These are phyloP conservation scores for Thermophis baileyi DNA, from an alignment of 2,113 vertebrate species.

Conservation along the genomic window DNA sequence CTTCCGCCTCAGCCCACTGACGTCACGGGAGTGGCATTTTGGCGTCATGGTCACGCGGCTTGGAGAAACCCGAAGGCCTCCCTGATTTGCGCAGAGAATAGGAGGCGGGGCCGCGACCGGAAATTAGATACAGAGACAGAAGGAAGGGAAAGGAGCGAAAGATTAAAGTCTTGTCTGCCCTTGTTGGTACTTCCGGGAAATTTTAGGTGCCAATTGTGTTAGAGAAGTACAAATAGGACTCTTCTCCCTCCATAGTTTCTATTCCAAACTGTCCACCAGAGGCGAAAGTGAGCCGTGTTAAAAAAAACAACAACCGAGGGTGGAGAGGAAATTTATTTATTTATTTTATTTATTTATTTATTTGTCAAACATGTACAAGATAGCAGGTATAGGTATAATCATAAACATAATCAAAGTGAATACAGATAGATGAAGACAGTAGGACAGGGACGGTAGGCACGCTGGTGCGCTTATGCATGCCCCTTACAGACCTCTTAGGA, in stretches of 20 bases:
- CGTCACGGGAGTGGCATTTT: neutral
- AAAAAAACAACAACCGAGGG: too few species aligned
- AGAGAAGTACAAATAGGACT: neutral
- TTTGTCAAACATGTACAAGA: too few species aligned
- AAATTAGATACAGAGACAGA: accelerated
- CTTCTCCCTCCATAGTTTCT: neutral
- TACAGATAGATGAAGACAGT: too few species aligned
- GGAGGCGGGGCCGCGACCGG: neutral
- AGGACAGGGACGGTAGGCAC: too few species aligned
- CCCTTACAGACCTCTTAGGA: too few species aligned
- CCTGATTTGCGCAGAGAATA: too few species aligned
- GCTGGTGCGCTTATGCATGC: too few species aligned
- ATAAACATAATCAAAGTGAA: too few species aligned
- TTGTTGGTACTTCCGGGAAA: neutral
- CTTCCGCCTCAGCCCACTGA: conserved; percentile 46
- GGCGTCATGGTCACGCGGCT: neutral
- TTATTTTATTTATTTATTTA: too few species aligned
- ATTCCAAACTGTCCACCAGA: neutral
- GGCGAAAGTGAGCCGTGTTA: neutral
- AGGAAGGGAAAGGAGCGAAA: neutral
- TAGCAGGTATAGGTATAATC: too few species aligned
- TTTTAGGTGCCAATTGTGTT: neutral
- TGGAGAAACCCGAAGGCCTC: neutral
- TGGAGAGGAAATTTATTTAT: too few species aligned
- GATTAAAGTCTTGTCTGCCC: neutral